phyloP scores from a whole-genome alignment of 2,888 invertebrate species.

The Plebejus anna region DNA sequence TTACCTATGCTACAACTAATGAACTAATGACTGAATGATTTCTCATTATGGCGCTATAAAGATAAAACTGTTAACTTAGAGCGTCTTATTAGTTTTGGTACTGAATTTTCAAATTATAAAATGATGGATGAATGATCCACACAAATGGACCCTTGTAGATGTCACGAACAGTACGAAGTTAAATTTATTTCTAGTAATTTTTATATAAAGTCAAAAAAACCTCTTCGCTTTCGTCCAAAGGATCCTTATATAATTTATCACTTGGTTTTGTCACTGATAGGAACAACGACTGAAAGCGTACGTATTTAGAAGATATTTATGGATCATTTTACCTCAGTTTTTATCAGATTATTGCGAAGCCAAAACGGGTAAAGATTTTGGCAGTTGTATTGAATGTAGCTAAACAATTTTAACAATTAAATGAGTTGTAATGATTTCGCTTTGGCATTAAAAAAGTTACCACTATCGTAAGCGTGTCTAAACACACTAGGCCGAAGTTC shows the following conservation, averaged over 20 bases:
- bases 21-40: too few species aligned
- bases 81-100: background rate
- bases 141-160: background rate
- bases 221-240: slow-evolving; percentile 25
- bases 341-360: background rate
- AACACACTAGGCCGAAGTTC: too few species aligned
- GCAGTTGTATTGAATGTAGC: background rate
- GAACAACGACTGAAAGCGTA: slow-evolving; percentile 42
- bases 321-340: background rate
- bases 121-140: background rate
- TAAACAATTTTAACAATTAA: too few species aligned
- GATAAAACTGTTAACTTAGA: background rate
- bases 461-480: too few species aligned
- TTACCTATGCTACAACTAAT: too few species aligned
- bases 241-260: slow-evolving; percentile 42
- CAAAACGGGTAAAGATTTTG: background rate
- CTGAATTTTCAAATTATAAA: background rate
- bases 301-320: background rate
- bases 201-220: slow-evolving; percentile 21
- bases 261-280: slow-evolving; percentile 42
- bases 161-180: background rate
- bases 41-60: too few species aligned
- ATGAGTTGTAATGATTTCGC: too few species aligned
- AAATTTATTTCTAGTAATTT: slow-evolving; percentile 19
- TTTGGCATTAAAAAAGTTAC: too few species aligned